These are phyloP conservation scores for Thymelicus sylvestris DNA, from an alignment of 2,888 invertebrate genomes.

Conservation along the genomic window DNA sequence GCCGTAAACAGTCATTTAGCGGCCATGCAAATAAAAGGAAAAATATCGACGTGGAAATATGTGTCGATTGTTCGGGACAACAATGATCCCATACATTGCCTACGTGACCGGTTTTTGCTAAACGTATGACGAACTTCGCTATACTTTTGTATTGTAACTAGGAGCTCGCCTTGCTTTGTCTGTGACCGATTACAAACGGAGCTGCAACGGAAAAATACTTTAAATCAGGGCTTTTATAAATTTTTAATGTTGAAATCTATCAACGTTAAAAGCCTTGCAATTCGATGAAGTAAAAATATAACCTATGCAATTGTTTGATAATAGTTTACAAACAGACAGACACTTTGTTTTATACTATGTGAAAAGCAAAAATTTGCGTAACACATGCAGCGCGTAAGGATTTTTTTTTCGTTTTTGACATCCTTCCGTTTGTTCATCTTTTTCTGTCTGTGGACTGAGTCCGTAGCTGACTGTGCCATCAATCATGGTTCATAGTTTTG, in stretches of 20 bases:
- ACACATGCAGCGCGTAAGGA: slow-evolving; percentile 7
- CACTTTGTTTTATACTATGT: neutral
- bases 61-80: slow-evolving; percentile 67
- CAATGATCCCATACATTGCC: slow-evolving; percentile 61
- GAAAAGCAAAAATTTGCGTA: slow-evolving; percentile 13
- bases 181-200: neutral
- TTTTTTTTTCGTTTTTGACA: slow-evolving; percentile 9
- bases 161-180: neutral
- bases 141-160: slow-evolving; percentile 9
- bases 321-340: neutral
- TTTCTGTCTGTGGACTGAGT: slow-evolving; percentile 18
- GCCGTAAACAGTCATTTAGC: slow-evolving; percentile 33
- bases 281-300: too few relatives aligned
- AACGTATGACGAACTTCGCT: slow-evolving; percentile 33
- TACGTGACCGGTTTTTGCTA: slow-evolving; percentile 56
- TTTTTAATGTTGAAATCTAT: too few relatives aligned
- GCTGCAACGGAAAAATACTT: too few relatives aligned
- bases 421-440: slow-evolving; percentile 3
- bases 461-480: neutral
- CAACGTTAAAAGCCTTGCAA: too few relatives aligned
- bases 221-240: too few relatives aligned
- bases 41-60: slow-evolving; percentile 69
- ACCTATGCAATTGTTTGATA: too few relatives aligned
- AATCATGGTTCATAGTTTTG: neutral
- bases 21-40: slow-evolving; percentile 40